phyloP scores from a whole-genome alignment of 2,888 invertebrate species.

The Nephrocerus scutellatus region DNA sequence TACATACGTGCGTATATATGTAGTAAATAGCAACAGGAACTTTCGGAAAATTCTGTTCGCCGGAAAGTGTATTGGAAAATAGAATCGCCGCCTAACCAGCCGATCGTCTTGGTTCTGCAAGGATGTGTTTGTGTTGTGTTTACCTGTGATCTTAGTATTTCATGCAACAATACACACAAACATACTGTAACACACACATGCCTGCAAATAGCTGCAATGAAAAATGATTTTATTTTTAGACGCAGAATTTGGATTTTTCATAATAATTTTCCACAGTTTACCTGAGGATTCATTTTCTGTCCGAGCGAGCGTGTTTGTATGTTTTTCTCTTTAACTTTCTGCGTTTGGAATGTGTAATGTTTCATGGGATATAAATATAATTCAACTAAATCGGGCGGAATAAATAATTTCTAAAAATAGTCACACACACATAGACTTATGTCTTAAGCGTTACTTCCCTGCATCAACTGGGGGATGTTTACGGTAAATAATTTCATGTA shows the following conservation, averaged over 20 bases:
- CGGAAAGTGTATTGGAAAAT: too few relatives aligned
- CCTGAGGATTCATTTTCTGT: constrained; percentile 34
- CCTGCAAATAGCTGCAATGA: too few relatives aligned
- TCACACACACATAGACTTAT: constrained; percentile 18
- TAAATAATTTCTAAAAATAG: constrained; percentile 25
- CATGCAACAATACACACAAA: constrained; percentile 2
- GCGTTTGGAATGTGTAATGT: constrained; percentile 45
- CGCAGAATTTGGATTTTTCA: constrained; percentile 25
- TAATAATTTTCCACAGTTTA: constrained; percentile 33
- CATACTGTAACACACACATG: constrained; percentile 4
- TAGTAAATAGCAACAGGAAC: too few relatives aligned
- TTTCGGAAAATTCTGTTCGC: too few relatives aligned
- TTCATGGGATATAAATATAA: constrained; percentile 33
- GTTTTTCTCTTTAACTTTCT: constrained; percentile 18
- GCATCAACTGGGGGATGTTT: too few relatives aligned
- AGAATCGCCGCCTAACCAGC: too few relatives aligned
- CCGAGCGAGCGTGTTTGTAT: too few relatives aligned
- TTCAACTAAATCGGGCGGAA: constrained; percentile 6
- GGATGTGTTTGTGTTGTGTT: constrained; percentile 15
- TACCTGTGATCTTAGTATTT: constrained; percentile 26
- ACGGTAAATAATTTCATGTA: too few relatives aligned
- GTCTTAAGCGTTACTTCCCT: constrained; percentile 19
- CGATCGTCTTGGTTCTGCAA: too few relatives aligned
- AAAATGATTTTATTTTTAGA: constrained; percentile 39
- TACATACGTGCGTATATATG: too few relatives aligned